A percentile compares a stretch with the other conserved stretches of the same genome.
Conservation (phyloP, 2,888 invertebrate genomes). For the Drosophila helvetica region DNA sequence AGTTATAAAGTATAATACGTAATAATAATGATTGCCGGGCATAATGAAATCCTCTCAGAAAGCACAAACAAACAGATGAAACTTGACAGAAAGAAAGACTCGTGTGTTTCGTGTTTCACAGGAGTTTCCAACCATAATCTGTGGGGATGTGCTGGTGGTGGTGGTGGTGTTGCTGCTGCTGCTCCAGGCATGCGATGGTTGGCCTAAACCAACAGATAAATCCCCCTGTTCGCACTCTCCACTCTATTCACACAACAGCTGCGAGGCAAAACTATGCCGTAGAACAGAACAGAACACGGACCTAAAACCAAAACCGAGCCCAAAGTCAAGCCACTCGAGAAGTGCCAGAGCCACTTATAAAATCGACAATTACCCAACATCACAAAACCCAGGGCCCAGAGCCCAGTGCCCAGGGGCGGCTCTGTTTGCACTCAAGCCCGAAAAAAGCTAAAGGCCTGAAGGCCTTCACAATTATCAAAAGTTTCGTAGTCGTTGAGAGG, state of each 20-base stretch:
- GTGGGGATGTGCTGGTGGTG: conserved; percentile 6
- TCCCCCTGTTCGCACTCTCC: conserved; percentile 1
- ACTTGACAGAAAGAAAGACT: neutral
- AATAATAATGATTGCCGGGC: conserved; percentile 38
- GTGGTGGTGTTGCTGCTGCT: neutral
- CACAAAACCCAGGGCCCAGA: conserved; percentile 8
- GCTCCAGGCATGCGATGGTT: conserved; percentile 5
- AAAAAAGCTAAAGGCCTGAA: conserved; percentile 22
- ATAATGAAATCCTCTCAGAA: conserved; percentile 16
- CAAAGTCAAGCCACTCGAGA: conserved; percentile 46
- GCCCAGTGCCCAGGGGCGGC: conserved; percentile 44
- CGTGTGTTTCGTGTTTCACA: neutral
- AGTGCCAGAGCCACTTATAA: conserved; percentile 62
- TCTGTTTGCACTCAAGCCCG: conserved; percentile 56
- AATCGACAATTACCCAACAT: conserved; percentile 70
- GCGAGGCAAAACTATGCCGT: conserved; percentile 29
- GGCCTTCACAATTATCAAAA: neutral
- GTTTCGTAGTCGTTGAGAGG: conserved; percentile 17
- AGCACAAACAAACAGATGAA: conserved; percentile 15
- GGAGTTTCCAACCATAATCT: conserved; percentile 15
- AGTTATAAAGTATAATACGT: conserved; percentile 11
- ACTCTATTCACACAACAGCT: conserved; percentile 15
- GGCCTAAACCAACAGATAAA: conserved; percentile 17
- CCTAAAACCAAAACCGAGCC: conserved; percentile 20
- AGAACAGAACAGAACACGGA: conserved; percentile 7